Evolutionary conservation across 2,113 vertebrate genomes (phyloP).

Genomic region (Scomber japonicus): DNA sequence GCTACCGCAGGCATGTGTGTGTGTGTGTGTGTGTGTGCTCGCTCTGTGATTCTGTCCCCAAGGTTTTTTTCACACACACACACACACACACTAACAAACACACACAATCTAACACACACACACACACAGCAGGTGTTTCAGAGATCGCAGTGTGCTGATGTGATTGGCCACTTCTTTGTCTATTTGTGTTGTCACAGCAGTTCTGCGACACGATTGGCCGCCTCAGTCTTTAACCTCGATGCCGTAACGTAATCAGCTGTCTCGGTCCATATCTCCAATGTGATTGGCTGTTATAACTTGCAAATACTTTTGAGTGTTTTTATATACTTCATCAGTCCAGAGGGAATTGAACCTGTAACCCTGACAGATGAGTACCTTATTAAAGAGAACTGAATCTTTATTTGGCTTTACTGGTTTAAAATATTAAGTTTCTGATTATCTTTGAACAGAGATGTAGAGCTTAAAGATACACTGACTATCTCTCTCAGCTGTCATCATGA

Average conservation of each 20-base stretch:
- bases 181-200: conserved; percentile 4
- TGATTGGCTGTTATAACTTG: conserved; percentile 1
- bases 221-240: not conserved
- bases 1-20: conserved; percentile 1
- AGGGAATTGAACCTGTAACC: not conserved
- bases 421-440: not conserved
- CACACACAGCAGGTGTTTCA: conserved; percentile 29
- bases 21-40: not conserved
- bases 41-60: conserved; percentile 26
- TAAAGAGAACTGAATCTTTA: not conserved
- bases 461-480: not conserved
- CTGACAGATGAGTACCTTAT: not conserved
- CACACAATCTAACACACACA: conserved; percentile 16
- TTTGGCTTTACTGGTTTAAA: not conserved
- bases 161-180: conserved; percentile 5
- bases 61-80: conserved; percentile 45
- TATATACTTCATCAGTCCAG: not conserved
- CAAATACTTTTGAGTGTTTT: not conserved
- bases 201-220: conserved; percentile 32
- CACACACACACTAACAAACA: conserved; percentile 30
- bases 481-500: not conserved
- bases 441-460: conserved; percentile 6
- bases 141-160: not conserved
- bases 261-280: not conserved
- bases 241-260: not conserved